Evolutionary conservation across 2,797 vertebrate species (phyloP).

Genomic region (Sciurus carolinensis): DNA sequence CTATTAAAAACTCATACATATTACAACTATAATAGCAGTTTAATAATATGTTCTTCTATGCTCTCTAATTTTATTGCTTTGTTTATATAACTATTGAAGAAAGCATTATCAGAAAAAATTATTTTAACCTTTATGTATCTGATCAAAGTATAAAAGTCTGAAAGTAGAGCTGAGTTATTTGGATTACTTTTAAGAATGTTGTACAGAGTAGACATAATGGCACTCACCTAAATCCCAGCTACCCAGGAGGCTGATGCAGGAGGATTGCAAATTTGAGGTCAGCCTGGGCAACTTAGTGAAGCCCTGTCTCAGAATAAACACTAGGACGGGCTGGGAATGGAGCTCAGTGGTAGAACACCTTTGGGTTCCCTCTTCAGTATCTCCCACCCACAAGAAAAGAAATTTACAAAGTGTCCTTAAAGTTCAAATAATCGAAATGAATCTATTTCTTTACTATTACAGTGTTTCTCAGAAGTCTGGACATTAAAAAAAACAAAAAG

Average conservation of each 20-base stretch:
- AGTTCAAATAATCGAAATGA: neutral
- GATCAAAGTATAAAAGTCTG: constrained; percentile 47
- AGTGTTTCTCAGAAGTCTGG: neutral
- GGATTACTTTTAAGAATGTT: neutral
- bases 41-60: constrained; percentile 75
- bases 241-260: no score
- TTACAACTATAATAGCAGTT: constrained; percentile 63
- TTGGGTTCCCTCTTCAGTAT: no score
- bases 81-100: constrained; percentile 69
- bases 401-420: neutral
- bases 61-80: constrained; percentile 77
- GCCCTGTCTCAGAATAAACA: no score
- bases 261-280: no score
- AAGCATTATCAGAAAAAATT: constrained; percentile 57
- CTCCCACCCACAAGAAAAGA: neutral
- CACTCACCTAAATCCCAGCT: no score
- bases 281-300: no score
- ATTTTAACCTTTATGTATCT: constrained; percentile 66
- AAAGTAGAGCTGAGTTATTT: constrained; percentile 14
- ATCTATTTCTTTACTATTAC: neutral
- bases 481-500: neutral
- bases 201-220: no score
- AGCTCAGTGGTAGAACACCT: no score
- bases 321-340: no score
- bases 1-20: constrained; percentile 61